Evolutionary conservation across 2,888 invertebrate species (phyloP), one percentile per base, ranked within the genome.

Genomic region (Autographa gamma): DNA sequence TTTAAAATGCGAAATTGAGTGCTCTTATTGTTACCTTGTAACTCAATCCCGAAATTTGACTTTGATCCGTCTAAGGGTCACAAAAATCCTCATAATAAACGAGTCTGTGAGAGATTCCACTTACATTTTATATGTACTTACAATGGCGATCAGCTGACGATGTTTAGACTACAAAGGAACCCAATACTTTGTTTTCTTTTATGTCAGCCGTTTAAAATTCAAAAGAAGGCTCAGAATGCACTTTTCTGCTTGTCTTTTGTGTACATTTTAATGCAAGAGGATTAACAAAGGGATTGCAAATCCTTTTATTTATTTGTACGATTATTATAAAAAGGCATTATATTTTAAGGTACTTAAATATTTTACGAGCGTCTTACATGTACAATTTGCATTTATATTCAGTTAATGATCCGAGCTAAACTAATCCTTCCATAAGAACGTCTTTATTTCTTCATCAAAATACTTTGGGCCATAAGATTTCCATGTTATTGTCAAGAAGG

Each of bases 141-240:
- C 48, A 48, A 48, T 48, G 48, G 54, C 18, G 54, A 54, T 56
- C 54, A 56, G 25, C 13, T 25, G 54, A 5, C 54, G 13, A 56
- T 56, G 54, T 56, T 56, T 56, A 56, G 54, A 11, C 54, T 56
- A 56, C 54, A 56, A 56, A 25, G 25, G 54, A 56, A 56, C 11
- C 19, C 54, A 56, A 19, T 48, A 48, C 48, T 48, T 48, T 48
- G 48, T 48, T 48, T 48, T 48, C 48, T 48, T 48, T 48, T 48
- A n/a, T 48, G 48, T 6, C n/a, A n/a, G 13, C 54, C 13, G 25
- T 25, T 54, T 54, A 9, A 54, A 48, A 56, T 25, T 25, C 54
- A 19, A 56, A 56, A 56, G 54, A 56, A 25, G 54, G 13, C 19
- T 25, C 54, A 19, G 13, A 54, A 19, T 56, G 13, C 11, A 19